Base-by-base conservation (phyloP, 1,140 invertebrate species). In the Pentalonia nigronervosa region DNA sequence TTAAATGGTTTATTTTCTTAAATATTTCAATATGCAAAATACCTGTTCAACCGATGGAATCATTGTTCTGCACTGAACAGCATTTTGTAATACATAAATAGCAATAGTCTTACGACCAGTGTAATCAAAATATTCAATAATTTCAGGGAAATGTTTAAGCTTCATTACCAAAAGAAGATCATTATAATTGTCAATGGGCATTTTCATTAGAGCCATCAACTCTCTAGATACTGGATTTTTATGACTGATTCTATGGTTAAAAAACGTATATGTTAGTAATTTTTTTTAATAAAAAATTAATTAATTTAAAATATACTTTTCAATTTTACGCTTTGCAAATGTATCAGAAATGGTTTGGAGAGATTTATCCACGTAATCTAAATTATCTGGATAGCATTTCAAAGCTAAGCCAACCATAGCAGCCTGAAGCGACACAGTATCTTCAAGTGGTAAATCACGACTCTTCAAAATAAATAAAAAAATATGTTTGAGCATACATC, bases 281-380 rank as follows among this genome's bases (percentile, higher is more conserved):
- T 8, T 17, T 60, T 47, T 17, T 53, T 21, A 34, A 21, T 25
- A 91, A 20, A 30, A 90, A 90, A 34, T n/a, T 2, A 34, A 48
- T n/a, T 87, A 90, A 41, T 41, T 53, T 21, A 36, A 93, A 56
- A 96, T 96, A 95, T 95, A 97, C 97, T 96, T 97, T 95, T 97
- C 97, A 90, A 98, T 96, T 94, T 97, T 97, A 93, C 98, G 95
- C 94, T 97, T 97, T 93, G 98, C 96, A 94, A 99, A 97, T 94
- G 98, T 98, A 95, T 98, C 97, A 90, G 97, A 96, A 17, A 99
- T 99, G 90, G 98, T 98, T 93, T 98, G 97, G 86, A 99, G 96
- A 67, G 99, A 99, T 95, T 98, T 98, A 95, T 99, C 98, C 7
- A 99, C 98, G 95, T 99, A 99, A 95, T 99, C 98, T 25, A 99